phyloP scores from a whole-genome alignment of 2,888 invertebrate genomes.

The Microctonus hyperodae region DNA sequence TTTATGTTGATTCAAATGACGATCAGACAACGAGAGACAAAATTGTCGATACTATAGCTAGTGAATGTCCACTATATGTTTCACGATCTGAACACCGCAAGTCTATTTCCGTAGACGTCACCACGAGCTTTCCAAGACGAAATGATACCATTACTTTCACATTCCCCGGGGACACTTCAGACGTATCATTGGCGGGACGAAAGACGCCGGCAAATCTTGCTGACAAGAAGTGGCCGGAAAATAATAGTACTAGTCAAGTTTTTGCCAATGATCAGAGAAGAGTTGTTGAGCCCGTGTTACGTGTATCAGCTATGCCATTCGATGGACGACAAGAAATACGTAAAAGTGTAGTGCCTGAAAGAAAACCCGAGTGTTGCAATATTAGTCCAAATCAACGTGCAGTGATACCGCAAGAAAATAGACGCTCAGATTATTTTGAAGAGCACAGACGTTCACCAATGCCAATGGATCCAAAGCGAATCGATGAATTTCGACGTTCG shows the following conservation, averaged over 20 bases:
- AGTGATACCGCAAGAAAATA: conserved; percentile 52
- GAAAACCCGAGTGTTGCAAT: conserved; percentile 56
- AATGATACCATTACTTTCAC: conserved; percentile 59
- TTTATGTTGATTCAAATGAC: conserved; percentile 56
- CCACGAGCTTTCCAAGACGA: conserved; percentile 53
- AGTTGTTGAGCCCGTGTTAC: conserved; percentile 46
- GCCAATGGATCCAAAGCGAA: conserved; percentile 56
- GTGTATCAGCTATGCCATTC: conserved; percentile 56
- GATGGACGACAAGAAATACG: conserved; percentile 54
- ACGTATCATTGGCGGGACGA: conserved; percentile 43
- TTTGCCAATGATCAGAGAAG: conserved; percentile 53
- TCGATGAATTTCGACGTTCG: conserved; percentile 57
- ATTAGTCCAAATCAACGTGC: conserved; percentile 57
- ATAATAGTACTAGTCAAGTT: conserved; percentile 42
- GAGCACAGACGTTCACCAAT: conserved; percentile 59
- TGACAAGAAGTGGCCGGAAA: conserved; percentile 51
- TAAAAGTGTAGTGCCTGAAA: conserved; percentile 49
- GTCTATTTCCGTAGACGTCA: conserved; percentile 56
- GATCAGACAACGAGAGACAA: conserved; percentile 50
- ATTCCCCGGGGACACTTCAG: conserved; percentile 53
- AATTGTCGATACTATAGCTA: conserved; percentile 43
- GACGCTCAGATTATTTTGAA: conserved; percentile 60
- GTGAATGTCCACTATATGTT: conserved; percentile 53
- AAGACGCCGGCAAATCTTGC: conserved; percentile 43
- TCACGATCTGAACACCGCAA: conserved; percentile 57